Percentiles rank a stretch among this genome's conserved stretches.
These are phyloP conservation scores for Drosophila paulistorum DNA, from an alignment of 1,140 invertebrate genomes.

Conservation along the genomic window DNA sequence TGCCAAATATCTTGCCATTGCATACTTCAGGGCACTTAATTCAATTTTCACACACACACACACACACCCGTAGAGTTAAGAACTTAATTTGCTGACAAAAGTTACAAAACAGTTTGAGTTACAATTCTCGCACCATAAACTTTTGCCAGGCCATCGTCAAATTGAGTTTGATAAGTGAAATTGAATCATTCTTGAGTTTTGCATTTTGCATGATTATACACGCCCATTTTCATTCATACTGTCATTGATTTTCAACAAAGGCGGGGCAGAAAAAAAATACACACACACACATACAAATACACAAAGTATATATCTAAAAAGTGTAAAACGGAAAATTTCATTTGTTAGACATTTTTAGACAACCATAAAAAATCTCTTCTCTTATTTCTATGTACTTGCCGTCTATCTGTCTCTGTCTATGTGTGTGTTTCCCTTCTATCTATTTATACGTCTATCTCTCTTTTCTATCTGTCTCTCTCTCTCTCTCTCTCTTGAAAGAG, in stretches of 20 bases:
- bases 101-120: constrained; percentile 33
- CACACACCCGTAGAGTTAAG: constrained; percentile 31
- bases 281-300: not conserved
- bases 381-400: constrained; percentile 1
- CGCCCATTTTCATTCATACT: constrained; percentile 23
- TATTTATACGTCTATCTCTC: constrained; percentile 38
- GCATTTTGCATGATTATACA: constrained; percentile 60
- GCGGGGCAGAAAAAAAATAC: not conserved
- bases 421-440: constrained; percentile 29
- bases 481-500: constrained; percentile 33
- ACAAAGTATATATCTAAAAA: not conserved
- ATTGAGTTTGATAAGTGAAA: constrained; percentile 24
- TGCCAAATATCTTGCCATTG: constrained; percentile 46
- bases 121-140: constrained; percentile 34
- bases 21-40: constrained; percentile 58
- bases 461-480: constrained; percentile 36
- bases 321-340: constrained; percentile 16
- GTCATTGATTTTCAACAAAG: constrained; percentile 25
- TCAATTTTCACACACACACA: constrained; percentile 43
- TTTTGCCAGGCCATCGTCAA: constrained; percentile 27
- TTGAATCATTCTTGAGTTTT: constrained; percentile 56
- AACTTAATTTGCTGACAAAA: constrained; percentile 73
- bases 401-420: constrained; percentile 20
- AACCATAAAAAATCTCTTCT: constrained; percentile 5
- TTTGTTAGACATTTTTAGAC: constrained; percentile 32